Percentiles rank a stretch among this genome's conserved stretches.
These are phyloP conservation scores for Lipotes vexillifer DNA, from an alignment of 2,113 vertebrate genomes.

Conservation along the genomic window DNA sequence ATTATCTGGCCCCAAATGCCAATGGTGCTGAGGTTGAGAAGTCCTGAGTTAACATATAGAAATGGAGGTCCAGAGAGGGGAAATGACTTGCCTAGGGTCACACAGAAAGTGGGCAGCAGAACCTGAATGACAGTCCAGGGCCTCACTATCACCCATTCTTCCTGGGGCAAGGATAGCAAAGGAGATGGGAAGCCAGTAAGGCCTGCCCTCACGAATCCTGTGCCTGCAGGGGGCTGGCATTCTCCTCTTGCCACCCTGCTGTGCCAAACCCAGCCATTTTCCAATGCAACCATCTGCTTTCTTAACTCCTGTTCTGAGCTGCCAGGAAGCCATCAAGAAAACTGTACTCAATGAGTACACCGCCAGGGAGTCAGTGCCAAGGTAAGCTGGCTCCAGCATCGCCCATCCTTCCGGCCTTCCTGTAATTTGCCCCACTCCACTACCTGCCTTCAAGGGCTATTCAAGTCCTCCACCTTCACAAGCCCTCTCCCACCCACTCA, in stretches of 20 bases:
- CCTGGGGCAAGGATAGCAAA: not conserved
- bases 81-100: not conserved
- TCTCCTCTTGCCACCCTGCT: not conserved
- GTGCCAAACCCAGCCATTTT: slow-evolving; percentile 3
- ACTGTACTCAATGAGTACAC: not conserved
- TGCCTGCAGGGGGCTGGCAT: not conserved
- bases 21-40: not conserved
- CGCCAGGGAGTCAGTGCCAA: not conserved
- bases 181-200: not conserved
- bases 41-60: not conserved
- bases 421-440: not conserved
- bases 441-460: not conserved
- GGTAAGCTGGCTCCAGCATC: not conserved
- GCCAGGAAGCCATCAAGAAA: not conserved
- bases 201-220: not conserved
- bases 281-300: slow-evolving; percentile 47
- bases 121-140: not conserved
- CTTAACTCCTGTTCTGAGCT: slow-evolving; percentile 2
- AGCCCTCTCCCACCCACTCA: not conserved
- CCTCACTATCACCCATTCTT: not conserved
- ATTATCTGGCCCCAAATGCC: not conserved
- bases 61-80: not conserved
- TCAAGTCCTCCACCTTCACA: not conserved
- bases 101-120: not conserved
- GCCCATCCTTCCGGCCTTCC: not conserved